phyloP scores from a whole-genome alignment of 2,113 vertebrate genomes.

The Ageneiosus marmoratus region DNA sequence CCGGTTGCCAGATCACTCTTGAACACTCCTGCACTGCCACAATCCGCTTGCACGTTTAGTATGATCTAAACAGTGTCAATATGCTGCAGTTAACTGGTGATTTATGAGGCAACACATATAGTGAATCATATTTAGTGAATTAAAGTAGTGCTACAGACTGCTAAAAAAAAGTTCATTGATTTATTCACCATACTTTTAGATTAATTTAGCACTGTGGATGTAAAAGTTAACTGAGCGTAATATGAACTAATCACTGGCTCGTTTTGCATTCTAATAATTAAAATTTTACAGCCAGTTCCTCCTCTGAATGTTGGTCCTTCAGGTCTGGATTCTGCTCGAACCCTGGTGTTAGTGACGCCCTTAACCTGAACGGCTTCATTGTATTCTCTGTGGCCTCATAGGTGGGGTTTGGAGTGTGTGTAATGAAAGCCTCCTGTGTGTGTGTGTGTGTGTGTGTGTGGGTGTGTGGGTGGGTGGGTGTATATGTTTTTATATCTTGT shows the following conservation, averaged over 20 bases:
- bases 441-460: constrained; percentile 31
- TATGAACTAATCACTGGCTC: not conserved
- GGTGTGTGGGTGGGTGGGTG: not conserved
- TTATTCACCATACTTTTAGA: not conserved
- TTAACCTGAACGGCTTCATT: constrained; percentile 28
- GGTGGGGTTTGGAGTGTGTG: constrained; percentile 40
- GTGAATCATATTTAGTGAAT: not conserved
- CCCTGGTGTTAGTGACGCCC: not conserved
- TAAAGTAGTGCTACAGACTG: not conserved
- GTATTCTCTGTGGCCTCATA: constrained; percentile 18
- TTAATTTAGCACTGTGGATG: not conserved
- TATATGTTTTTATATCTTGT: not conserved
- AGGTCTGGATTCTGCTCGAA: not conserved
- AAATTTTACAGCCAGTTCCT: not conserved
- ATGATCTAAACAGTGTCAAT: not conserved
- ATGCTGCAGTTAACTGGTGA: not conserved
- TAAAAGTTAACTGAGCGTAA: not conserved
- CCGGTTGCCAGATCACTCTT: too few species aligned
- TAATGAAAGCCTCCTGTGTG: constrained; percentile 52
- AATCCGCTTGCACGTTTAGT: not conserved
- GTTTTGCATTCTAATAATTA: not conserved
- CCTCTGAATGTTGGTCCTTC: not conserved
- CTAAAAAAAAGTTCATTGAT: not conserved
- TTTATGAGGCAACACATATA: not conserved
- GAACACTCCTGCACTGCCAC: too few species aligned